Base-by-base conservation (phyloP, 2,113 vertebrate genomes). In the Forbesichthys papilliferus region DNA sequence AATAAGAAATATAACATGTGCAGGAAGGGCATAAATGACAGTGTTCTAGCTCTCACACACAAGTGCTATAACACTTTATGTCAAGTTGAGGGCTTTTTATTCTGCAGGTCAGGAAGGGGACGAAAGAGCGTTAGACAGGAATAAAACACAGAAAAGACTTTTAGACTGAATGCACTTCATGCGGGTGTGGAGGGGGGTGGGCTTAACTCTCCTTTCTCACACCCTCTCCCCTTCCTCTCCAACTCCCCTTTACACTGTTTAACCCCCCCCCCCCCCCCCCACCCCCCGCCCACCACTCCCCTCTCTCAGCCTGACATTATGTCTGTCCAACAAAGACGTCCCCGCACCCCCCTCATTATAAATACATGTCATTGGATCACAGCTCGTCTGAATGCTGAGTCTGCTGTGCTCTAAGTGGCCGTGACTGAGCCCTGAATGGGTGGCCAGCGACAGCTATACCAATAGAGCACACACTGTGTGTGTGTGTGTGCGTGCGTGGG, bases 301-400 rank as follows among this genome's bases (percentile, higher is more conserved):
- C 68, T 71, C 72, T 20, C 75, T 61, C 59, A 64, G 58, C 49
- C 80, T 80, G 79, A 90, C 81, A 89, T 87, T 90, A 87, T 90
- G 77, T 87, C 81, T 16, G 18, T 77, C 84, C 85, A 91, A 91
- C 89, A 92, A 92, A 92, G 88, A 90, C 88, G 83, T 92, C 77
- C 84, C 82, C 53, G 27, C 71, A 71, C 79, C 83, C 86, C 88
- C 88, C 88, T 91, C 87, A 91, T 91, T 89, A 92, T 88, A 90
- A 92, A 91, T 89, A 88, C 89, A 88, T 91, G 89, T 92, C 90
- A 92, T 92, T 90, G 90, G 90, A 92, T 92, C 90, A 91, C 88
- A 87, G 86, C 87, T 89, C 86, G 75, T 86, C 83, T 91, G 89
- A 90, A 87, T 86, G 85, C 79, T n/a, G 84, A 88, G 86, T 87